Evolutionary conservation across 2,888 invertebrate genomes (phyloP), one percentile per base, ranked within the genome.

Genomic region (Subacronicta megacephala): DNA sequence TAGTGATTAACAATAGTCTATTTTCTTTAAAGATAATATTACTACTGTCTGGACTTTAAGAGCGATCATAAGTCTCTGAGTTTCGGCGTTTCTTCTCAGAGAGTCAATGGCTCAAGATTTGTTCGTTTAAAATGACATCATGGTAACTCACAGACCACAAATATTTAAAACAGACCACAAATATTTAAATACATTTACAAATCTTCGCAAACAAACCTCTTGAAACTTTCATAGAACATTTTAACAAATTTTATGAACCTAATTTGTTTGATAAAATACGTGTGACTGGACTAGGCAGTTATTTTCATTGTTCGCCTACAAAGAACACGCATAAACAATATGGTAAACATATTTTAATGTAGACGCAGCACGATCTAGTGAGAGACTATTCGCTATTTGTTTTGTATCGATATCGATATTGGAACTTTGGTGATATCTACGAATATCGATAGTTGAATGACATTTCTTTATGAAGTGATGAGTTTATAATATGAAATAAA

Each of bases 281-380:
- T 51, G 41, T 4, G 60, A 67, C 71, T 47, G 33, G 7, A 55
- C 36, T 31, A 33, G n/a, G 26, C 41, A 29, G 61, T 66, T 70
- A 61, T 72, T 64, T 51, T 46, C 61, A 65, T 78, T 64, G 75
- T 75, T 68, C 38, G 54, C 59, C 33, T 15, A 52, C 55, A 62
- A 59, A 68, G 58, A 65, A 41, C 37, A 43, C 9, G 7, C 43
- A 69, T 77, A 74, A 72, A 79, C 68, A 64, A 68, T 68, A 65
- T 65, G 29, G 50, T 15, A 45, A 49, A 58, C 52, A 31, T 65
- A 73, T 70, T 73, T 57, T 67, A 67, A 75, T 69, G 67, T 70
- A 60, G 62, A 68, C 65, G 53, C 61, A 57, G 65, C 69, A 62
- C 64, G 72, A 54, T 46, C 42, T 38, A 10, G 29, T 15, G 31